These are phyloP conservation scores for Melieria omissa DNA, from an alignment of 2,888 invertebrate species.

Conservation along the genomic window DNA sequence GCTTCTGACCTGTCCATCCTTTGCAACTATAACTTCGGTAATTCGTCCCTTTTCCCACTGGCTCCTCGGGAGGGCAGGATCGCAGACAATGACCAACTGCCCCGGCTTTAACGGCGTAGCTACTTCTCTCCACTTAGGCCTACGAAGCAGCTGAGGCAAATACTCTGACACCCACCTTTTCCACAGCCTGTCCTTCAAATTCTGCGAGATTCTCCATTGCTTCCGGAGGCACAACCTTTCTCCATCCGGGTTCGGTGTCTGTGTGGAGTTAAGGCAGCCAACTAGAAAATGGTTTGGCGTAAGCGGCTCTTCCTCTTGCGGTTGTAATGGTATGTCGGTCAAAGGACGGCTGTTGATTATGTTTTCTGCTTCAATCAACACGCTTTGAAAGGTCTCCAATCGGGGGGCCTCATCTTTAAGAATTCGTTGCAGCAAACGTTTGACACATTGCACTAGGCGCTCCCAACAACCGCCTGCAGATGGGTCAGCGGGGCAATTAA, in stretches of 20 bases:
- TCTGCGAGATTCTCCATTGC: conserved; percentile 38
- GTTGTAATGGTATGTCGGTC: conserved; percentile 33
- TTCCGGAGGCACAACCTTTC: conserved; percentile 26
- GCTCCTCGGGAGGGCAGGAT: conserved; percentile 28
- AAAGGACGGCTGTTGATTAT: conserved; percentile 38
- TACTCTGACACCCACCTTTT: conserved; percentile 35
- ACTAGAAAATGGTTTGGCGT: conserved; percentile 41
- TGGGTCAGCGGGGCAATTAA: conserved; percentile 39
- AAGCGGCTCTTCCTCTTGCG: conserved; percentile 36
- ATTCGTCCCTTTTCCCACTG: conserved; percentile 37
- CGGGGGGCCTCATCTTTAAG: conserved; percentile 32
- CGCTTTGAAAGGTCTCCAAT: conserved; percentile 39
- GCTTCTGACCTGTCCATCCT: conserved; percentile 35
- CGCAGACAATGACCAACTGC: conserved; percentile 33
- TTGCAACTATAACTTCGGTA: conserved; percentile 12
- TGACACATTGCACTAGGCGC: conserved; percentile 34
- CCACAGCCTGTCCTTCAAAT: conserved; percentile 34
- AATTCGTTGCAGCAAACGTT: conserved; percentile 26
- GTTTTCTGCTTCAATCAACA: conserved; percentile 37
- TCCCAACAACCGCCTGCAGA: conserved; percentile 49
- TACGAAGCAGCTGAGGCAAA: conserved; percentile 33
- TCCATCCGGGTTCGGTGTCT: conserved; percentile 31
- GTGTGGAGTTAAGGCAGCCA: conserved; percentile 33
- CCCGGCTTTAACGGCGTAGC: conserved; percentile 22
- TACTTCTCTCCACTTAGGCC: conserved; percentile 35